phyloP scores from a whole-genome alignment of 2,113 vertebrate genomes.

The Gymnocephalus cernua region DNA sequence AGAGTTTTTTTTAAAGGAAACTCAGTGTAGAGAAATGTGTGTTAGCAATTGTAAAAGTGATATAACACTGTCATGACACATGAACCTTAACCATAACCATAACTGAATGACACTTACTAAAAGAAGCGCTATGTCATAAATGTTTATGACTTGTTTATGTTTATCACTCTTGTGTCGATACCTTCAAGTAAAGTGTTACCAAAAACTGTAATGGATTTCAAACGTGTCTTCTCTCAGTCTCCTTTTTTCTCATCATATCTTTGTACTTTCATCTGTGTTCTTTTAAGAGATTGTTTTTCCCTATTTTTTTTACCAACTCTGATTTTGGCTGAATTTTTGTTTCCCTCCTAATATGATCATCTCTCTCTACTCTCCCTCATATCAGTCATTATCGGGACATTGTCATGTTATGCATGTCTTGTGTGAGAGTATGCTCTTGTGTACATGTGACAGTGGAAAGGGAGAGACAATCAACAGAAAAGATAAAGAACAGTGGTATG shows the following conservation, averaged over 20 bases:
- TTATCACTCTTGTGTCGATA: too few relatives aligned
- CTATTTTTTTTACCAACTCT: background rate
- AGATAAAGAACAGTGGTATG: background rate
- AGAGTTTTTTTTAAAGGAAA: background rate
- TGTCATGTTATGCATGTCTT: background rate
- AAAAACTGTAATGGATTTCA: constrained; percentile 4
- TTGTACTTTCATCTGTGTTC: background rate
- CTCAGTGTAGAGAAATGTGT: background rate
- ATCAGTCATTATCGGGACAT: background rate
- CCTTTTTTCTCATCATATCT: background rate
- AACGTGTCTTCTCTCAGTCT: background rate
- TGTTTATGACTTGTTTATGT: too few relatives aligned
- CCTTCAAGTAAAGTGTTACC: too few relatives aligned
- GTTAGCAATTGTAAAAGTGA: background rate
- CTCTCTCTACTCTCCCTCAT: background rate
- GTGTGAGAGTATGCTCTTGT: background rate
- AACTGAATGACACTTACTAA: too few relatives aligned
- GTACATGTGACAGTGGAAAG: background rate
- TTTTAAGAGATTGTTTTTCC: background rate
- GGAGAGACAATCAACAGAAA: background rate
- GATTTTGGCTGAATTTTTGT: background rate
- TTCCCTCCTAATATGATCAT: background rate
- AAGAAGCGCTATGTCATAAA: too few relatives aligned
- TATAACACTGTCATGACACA: too few relatives aligned
- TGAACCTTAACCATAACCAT: too few relatives aligned